phyloP scores from a whole-genome alignment of 1,140 invertebrate species.

The Leptonema lineaticorne region DNA sequence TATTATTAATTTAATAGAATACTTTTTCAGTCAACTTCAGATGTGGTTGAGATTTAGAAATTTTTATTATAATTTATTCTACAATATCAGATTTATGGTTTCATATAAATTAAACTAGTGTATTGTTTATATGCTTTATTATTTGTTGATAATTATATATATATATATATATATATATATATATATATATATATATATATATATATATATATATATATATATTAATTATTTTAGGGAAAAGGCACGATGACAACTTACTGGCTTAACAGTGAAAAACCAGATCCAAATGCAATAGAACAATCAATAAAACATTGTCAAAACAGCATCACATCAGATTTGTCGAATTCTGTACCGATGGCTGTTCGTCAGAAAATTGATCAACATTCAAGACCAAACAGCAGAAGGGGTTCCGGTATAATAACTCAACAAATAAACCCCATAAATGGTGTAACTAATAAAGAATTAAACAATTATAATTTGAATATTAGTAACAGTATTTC shows the following conservation, averaged over 20 bases:
- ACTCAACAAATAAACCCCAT: constrained; percentile 44
- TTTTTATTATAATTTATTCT: no score
- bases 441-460: constrained; percentile 47
- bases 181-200: background rate
- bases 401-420: constrained; percentile 50
- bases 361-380: constrained; percentile 51
- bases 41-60: no score
- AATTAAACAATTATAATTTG: constrained; percentile 49
- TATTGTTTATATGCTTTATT: no score
- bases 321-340: background rate
- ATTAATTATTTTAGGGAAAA: constrained; percentile 66
- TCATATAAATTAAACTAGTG: no score
- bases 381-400: constrained; percentile 49
- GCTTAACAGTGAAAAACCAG: constrained; percentile 69
- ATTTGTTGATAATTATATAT: no score
- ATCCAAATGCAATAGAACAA: constrained; percentile 11
- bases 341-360: constrained; percentile 38
- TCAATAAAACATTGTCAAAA: background rate
- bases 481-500: constrained; percentile 46
- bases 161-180: no score
- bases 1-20: no score
- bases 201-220: background rate
- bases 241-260: constrained; percentile 87
- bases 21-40: no score
- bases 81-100: no score